Percentiles rank a stretch among this genome's conserved stretches.
These are phyloP conservation scores for Lanius collurio DNA, from an alignment of 2,113 vertebrate genomes.

Conservation along the genomic window DNA sequence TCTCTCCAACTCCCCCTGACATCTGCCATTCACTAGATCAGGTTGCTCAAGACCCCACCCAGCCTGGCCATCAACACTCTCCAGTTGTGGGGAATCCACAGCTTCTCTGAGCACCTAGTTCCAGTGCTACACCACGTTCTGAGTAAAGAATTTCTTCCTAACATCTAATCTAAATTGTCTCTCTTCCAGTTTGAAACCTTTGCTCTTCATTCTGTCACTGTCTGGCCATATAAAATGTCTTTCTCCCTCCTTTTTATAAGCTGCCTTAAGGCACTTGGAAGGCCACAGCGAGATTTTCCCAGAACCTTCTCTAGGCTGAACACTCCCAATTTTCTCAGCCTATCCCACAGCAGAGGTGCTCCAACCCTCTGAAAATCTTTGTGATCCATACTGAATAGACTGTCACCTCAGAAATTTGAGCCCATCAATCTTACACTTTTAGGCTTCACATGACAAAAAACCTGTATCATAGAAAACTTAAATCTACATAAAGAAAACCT, in stretches of 20 bases:
- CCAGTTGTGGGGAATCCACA: background rate
- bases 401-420: background rate
- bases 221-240: background rate
- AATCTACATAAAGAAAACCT: background rate
- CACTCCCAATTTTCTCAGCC: background rate
- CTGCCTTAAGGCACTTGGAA: background rate
- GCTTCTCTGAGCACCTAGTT: background rate
- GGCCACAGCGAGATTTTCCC: background rate
- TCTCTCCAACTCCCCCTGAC: background rate
- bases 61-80: background rate
- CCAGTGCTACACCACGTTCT: background rate
- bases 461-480: background rate
- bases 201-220: background rate
- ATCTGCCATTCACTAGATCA: no score
- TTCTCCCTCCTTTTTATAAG: background rate
- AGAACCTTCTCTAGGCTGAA: background rate
- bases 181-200: background rate
- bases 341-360: background rate
- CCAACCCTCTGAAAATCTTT: background rate
- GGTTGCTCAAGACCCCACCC: background rate
- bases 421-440: background rate
- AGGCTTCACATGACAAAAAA: background rate
- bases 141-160: background rate
- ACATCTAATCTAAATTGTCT: accelerated
- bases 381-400: background rate